phyloP scores from a whole-genome alignment of 2,888 invertebrate species.

The Aproaerema taeniolella region DNA sequence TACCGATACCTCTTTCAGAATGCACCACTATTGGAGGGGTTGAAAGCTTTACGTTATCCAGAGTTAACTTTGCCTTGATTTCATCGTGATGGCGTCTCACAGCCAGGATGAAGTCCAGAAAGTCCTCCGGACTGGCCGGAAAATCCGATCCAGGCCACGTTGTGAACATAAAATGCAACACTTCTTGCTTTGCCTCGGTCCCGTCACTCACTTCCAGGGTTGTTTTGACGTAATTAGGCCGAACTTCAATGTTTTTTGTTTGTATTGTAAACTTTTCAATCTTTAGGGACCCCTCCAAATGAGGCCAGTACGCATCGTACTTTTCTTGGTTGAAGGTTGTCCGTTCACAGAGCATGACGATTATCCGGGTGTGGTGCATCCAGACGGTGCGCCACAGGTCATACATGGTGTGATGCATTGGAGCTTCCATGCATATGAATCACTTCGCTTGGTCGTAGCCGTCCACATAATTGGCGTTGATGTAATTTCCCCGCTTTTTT shows the following conservation, averaged over 20 bases:
- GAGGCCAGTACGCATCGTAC: not conserved
- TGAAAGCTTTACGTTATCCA: not conserved
- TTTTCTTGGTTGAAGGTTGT: not conserved
- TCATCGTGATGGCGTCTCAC: not conserved
- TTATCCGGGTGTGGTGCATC: not conserved
- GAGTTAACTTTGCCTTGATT: not conserved
- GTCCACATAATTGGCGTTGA: not conserved
- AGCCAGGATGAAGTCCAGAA: slow-evolving; percentile 6
- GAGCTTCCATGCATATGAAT: not conserved
- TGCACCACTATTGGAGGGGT: not conserved
- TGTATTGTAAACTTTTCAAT: not conserved
- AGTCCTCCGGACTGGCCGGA: not conserved
- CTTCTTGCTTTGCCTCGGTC: slow-evolving; percentile 4
- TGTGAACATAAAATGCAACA: slow-evolving; percentile 5
- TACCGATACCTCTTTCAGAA: slow-evolving; percentile 3
- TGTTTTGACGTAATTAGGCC: slow-evolving; percentile 2
- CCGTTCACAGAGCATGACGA: not conserved
- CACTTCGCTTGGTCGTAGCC: not conserved
- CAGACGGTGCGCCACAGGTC: not conserved
- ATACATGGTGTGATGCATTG: not conserved
- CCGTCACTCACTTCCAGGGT: slow-evolving; percentile 6
- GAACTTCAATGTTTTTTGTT: slow-evolving; percentile 4
- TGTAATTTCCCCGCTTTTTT: not conserved
- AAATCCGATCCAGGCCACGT: not conserved
- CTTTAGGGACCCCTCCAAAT: not conserved